Evolutionary conservation across 2,113 vertebrate species (phyloP).

Genomic region (Carassius auratus): DNA sequence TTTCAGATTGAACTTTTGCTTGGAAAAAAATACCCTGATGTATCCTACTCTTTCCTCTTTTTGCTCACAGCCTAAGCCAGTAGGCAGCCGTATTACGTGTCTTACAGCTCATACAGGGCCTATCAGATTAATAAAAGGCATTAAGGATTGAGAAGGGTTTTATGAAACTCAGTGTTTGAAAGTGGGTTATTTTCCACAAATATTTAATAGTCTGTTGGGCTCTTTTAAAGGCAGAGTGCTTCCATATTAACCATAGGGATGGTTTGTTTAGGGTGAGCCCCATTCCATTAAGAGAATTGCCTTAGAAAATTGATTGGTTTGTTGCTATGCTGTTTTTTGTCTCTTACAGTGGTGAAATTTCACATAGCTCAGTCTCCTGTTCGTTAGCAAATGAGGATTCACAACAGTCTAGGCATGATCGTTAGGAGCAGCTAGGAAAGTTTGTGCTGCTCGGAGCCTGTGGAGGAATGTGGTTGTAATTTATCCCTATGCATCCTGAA

Average conservation of each 20-base stretch:
- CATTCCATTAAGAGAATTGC: slow-evolving; percentile 22
- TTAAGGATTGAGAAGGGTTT: slow-evolving; percentile 45
- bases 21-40: slow-evolving; percentile 31
- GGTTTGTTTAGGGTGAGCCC: slow-evolving; percentile 8
- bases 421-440: slow-evolving; percentile 24
- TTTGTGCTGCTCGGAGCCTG: slow-evolving; percentile 12
- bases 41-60: slow-evolving; percentile 26
- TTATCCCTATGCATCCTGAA: slow-evolving; percentile 38
- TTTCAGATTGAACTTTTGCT: slow-evolving; percentile 37
- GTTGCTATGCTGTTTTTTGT: background rate
- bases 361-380: background rate
- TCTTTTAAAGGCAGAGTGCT: slow-evolving; percentile 39
- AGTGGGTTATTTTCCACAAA: slow-evolving; percentile 43
- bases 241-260: slow-evolving; percentile 6
- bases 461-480: slow-evolving; percentile 34
- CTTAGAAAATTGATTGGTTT: slow-evolving; percentile 5
- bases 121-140: slow-evolving; percentile 53
- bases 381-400: slow-evolving; percentile 3
- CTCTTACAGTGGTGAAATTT: background rate
- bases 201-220: slow-evolving; percentile 45
- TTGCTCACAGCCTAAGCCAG: background rate
- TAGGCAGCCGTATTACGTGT: slow-evolving; percentile 13
- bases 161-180: slow-evolving; percentile 19
- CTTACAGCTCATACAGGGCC: slow-evolving; percentile 46
- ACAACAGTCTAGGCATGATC: background rate